Percentiles rank a stretch among this genome's conserved stretches.
Conservation (phyloP, 2,888 invertebrate genomes). For the Heteromyza rotundicornis region DNA sequence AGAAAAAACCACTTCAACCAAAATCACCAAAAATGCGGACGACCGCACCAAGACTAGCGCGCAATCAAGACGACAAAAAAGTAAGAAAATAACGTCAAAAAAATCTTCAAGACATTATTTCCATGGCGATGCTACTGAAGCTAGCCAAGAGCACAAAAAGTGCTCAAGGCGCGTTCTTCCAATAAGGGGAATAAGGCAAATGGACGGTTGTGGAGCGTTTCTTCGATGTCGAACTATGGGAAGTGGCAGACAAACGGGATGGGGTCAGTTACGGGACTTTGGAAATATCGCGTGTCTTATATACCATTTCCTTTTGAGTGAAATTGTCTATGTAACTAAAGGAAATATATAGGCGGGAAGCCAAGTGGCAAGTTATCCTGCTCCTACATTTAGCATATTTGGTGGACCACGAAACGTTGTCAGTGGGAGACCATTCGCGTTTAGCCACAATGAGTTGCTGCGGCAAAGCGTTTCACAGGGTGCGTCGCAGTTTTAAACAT, state of each 20-base stretch:
- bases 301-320: not conserved
- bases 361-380: constrained; percentile 14
- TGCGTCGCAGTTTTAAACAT: constrained; percentile 5
- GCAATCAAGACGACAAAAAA: not conserved
- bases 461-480: constrained; percentile 9
- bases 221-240: not conserved
- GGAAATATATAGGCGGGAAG: too few relatives aligned
- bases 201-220: not conserved
- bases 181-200: not conserved
- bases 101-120: not conserved
- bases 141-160: not conserved
- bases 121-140: not conserved
- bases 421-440: constrained; percentile 20
- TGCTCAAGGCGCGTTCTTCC: not conserved
- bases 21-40: constrained; percentile 3
- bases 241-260: not conserved
- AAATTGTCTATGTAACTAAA: not conserved
- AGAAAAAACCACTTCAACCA: not conserved
- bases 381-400: constrained; percentile 10
- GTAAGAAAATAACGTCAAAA: too few relatives aligned
- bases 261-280: not conserved
- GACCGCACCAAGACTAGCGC: not conserved
- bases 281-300: not conserved
- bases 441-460: constrained; percentile 20
- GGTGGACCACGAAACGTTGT: constrained; percentile 18